Percentiles rank a stretch among this genome's conserved stretches.
Conservation (phyloP, 2,113 vertebrate genomes). For the Cryptomyrus ogoouensis region DNA sequence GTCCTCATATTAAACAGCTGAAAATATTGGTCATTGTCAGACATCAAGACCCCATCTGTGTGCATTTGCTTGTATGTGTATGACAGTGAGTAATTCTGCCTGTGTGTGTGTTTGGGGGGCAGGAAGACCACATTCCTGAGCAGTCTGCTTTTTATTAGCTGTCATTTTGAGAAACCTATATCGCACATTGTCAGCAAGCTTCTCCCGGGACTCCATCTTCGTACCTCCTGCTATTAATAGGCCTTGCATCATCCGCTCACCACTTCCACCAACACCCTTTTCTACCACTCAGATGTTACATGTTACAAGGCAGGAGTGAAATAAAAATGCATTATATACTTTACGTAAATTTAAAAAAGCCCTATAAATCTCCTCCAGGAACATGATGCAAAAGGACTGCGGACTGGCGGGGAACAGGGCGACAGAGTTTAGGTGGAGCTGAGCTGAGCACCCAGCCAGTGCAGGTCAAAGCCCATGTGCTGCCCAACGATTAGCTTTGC, state of each 20-base stretch:
- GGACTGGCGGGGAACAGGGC: neutral
- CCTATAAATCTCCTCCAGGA: neutral
- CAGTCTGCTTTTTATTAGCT: constrained; percentile 27
- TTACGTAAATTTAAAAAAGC: neutral
- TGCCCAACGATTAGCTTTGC: neutral
- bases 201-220: neutral
- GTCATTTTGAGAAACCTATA: constrained; percentile 18
- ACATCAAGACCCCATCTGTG: neutral
- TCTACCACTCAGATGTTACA: neutral
- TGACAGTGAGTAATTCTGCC: neutral
- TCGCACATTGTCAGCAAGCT: constrained; percentile 6
- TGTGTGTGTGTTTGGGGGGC: constrained; percentile 10
- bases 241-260: constrained; percentile 21
- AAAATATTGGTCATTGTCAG: neutral
- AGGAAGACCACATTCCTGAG: constrained; percentile 18
- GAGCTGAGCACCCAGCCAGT: neutral
- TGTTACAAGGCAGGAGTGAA: neutral
- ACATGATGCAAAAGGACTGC: neutral
- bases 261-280: neutral
- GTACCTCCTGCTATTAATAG: constrained; percentile 30
- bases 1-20: neutral
- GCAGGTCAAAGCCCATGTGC: neutral
- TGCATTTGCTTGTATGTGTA: neutral
- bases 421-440: neutral
- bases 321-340: neutral